These are phyloP conservation scores for Scalopus aquaticus DNA, from an alignment of 2,113 vertebrate genomes.

Conservation along the genomic window DNA sequence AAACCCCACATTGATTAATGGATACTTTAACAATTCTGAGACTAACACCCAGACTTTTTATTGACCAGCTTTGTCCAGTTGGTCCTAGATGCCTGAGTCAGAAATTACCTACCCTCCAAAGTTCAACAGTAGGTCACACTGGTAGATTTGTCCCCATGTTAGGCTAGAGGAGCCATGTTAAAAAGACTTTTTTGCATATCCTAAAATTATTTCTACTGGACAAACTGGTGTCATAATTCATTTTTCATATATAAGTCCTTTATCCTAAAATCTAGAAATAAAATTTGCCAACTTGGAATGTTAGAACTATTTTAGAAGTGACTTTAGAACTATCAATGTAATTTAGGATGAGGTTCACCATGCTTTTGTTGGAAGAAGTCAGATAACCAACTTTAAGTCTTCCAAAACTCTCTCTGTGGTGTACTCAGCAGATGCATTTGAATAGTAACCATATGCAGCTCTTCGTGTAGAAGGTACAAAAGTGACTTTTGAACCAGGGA, in stretches of 20 bases:
- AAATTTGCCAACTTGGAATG: constrained; percentile 11
- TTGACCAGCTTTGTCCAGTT: neutral
- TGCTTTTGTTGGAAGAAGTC: constrained; percentile 22
- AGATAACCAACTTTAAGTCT: neutral
- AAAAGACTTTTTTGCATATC: neutral
- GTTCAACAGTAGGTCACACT: neutral
- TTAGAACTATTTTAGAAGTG: neutral
- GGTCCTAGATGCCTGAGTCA: neutral
- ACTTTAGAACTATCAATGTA: constrained; percentile 31
- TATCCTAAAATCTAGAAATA: neutral
- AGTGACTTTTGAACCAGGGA: neutral
- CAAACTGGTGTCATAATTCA: constrained; percentile 1
- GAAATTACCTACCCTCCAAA: too few relatives aligned
- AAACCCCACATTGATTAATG: neutral
- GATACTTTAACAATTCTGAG: neutral
- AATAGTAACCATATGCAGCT: neutral
- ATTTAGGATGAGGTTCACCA: constrained; percentile 59
- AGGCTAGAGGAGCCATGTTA: neutral
- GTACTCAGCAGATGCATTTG: neutral
- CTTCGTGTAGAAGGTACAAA: neutral
- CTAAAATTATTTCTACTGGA: neutral
- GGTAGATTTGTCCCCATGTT: neutral
- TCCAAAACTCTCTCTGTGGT: neutral
- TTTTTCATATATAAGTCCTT: neutral
- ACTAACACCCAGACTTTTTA: neutral